These are phyloP conservation scores for Dissostichus mawsoni DNA, from an alignment of 2,113 vertebrate genomes.

Conservation along the genomic window DNA sequence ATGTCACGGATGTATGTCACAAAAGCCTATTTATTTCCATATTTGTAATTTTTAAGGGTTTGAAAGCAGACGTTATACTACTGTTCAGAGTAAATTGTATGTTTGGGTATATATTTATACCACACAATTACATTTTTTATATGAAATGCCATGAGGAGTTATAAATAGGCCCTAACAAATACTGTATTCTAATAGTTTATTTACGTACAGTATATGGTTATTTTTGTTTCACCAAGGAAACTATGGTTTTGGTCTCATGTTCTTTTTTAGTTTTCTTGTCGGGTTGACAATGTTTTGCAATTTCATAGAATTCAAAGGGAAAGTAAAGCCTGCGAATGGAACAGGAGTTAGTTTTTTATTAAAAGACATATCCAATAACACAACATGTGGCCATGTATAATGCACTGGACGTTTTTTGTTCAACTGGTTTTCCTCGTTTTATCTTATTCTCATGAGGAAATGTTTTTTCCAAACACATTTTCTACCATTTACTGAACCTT, in stretches of 20 bases:
- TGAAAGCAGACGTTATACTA: neutral
- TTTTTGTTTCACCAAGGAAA: neutral
- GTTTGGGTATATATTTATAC: neutral
- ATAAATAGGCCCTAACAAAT: neutral
- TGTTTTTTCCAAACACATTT: neutral
- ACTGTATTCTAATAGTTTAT: too few relatives aligned
- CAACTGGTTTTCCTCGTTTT: neutral
- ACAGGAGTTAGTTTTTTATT: neutral
- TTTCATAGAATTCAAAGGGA: neutral
- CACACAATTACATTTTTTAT: neutral
- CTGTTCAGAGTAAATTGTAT: neutral
- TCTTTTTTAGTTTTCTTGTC: too few relatives aligned
- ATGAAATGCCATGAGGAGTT: neutral
- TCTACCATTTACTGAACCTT: neutral
- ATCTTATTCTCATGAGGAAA: neutral
- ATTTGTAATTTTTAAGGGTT: too few relatives aligned
- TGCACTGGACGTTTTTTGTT: neutral
- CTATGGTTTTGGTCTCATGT: neutral
- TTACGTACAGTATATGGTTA: neutral
- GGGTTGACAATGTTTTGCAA: neutral
- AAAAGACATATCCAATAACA: too few relatives aligned
- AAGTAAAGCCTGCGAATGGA: neutral
- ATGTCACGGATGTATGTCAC: neutral
- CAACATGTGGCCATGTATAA: neutral
- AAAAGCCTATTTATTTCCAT: too few relatives aligned